Percentiles rank a stretch among this genome's conserved stretches.
Evolutionary conservation across 2,113 vertebrate genomes (phyloP).

Genomic region (Cyprinodon brontotheroides): DNA sequence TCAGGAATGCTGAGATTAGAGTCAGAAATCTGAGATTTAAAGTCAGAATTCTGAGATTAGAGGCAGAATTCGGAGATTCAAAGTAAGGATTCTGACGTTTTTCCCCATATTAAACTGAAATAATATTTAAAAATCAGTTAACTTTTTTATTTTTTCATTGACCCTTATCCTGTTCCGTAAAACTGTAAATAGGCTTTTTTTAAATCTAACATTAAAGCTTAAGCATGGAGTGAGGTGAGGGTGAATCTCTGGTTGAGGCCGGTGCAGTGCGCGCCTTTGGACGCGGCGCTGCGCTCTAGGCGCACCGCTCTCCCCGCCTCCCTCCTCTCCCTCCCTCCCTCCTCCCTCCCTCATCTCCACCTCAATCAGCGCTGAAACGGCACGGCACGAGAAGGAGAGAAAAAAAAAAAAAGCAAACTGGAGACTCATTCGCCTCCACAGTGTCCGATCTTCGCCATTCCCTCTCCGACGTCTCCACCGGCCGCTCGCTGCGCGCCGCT

Average conservation of each 20-base stretch:
- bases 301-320: conserved; percentile 47
- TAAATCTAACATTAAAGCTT: not conserved
- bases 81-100: no score
- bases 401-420: not conserved
- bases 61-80: no score
- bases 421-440: conserved; percentile 12
- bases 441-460: conserved; percentile 19
- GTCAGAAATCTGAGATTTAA: no score
- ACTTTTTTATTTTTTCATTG: no score
- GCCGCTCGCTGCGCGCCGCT: conserved; percentile 28
- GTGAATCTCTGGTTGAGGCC: not conserved
- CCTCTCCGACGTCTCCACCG: conserved; percentile 5
- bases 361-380: conserved; percentile 8
- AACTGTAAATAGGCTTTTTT: not conserved
- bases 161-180: not conserved
- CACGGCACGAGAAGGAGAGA: not conserved
- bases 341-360: conserved; percentile 1
- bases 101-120: no score
- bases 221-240: not conserved
- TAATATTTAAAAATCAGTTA: not conserved
- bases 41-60: no score
- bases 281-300: conserved; percentile 63
- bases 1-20: no score
- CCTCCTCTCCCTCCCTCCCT: conserved; percentile 14
- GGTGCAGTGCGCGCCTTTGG: conserved; percentile 71